Evolutionary conservation across 2,888 invertebrate genomes (phyloP).

Genomic region (Synanthedon myopaeformis): DNA sequence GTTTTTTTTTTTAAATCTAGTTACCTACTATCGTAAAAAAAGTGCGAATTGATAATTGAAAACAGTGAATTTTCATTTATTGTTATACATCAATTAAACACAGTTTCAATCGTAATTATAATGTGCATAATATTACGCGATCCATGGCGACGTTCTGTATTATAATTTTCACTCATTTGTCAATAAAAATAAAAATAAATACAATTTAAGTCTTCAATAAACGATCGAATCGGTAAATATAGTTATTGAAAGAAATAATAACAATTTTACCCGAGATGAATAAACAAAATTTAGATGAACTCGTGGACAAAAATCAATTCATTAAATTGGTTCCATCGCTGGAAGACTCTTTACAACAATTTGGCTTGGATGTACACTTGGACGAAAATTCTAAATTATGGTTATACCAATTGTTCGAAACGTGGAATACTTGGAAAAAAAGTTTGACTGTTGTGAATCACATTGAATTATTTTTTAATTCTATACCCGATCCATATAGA

Average conservation of each 20-base stretch:
- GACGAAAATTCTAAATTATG: slow-evolving; percentile 43
- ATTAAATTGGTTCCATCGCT: slow-evolving; percentile 61
- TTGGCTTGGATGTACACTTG: slow-evolving; percentile 53
- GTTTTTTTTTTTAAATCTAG: too few relatives aligned
- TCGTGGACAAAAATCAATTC: slow-evolving; percentile 42
- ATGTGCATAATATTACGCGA: too few relatives aligned
- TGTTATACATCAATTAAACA: too few relatives aligned
- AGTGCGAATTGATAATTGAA: too few relatives aligned
- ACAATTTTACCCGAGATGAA: not conserved
- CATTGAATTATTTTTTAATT: slow-evolving; percentile 57
- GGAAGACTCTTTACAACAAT: slow-evolving; percentile 43
- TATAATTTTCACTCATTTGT: too few relatives aligned
- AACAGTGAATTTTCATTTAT: too few relatives aligned
- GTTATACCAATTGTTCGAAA: slow-evolving; percentile 49
- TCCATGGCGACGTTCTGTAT: too few relatives aligned
- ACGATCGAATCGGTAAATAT: too few relatives aligned
- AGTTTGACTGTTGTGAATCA: slow-evolving; percentile 60
- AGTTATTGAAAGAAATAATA: not conserved
- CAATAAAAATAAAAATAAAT: too few relatives aligned
- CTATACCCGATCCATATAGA: slow-evolving; percentile 70
- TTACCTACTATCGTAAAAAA: too few relatives aligned
- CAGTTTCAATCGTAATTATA: too few relatives aligned
- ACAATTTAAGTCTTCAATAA: too few relatives aligned
- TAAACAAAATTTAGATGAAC: slow-evolving; percentile 30
- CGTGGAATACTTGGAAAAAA: slow-evolving; percentile 69